These are phyloP conservation scores for Drosophila barbarae DNA, from an alignment of 2,888 invertebrate genomes.

Conservation along the genomic window DNA sequence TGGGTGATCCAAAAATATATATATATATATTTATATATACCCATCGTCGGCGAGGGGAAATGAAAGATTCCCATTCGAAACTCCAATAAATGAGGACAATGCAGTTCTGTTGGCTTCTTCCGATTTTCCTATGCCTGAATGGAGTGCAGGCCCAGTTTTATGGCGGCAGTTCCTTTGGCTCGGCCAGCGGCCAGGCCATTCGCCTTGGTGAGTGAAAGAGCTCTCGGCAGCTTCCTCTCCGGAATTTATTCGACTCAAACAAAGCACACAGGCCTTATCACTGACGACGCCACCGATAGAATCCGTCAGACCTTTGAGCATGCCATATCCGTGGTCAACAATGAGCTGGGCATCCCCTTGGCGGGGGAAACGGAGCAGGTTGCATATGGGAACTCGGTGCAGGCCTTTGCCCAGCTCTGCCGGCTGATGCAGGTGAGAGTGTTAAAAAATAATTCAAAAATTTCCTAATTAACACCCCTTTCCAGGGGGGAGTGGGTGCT, in stretches of 20 bases:
- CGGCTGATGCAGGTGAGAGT: constrained; percentile 81
- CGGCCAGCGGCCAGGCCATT: constrained; percentile 45
- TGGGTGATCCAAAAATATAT: constrained; percentile 49
- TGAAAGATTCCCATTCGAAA: constrained; percentile 14
- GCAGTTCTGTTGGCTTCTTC: constrained; percentile 39
- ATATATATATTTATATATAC: constrained; percentile 40
- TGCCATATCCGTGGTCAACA: constrained; percentile 75
- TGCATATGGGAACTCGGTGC: constrained; percentile 81
- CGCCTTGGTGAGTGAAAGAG: constrained; percentile 54
- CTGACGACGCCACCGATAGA: constrained; percentile 66
- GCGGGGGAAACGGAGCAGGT: constrained; percentile 76
- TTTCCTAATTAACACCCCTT: background rate
- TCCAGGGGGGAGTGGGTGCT: constrained; percentile 86
- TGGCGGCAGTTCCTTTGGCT: constrained; percentile 41
- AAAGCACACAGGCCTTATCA: constrained; percentile 69
- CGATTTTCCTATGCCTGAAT: constrained; percentile 40
- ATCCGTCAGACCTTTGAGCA: constrained; percentile 73
- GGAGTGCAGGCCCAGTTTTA: constrained; percentile 41
- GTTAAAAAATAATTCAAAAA: background rate
- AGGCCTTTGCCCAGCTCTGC: constrained; percentile 81
- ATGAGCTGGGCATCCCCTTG: constrained; percentile 68
- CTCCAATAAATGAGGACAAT: constrained; percentile 34
- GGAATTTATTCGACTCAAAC: constrained; percentile 22
- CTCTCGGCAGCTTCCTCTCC: constrained; percentile 4
- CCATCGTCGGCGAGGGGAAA: constrained; percentile 3